Conservation (phyloP, 2,797 vertebrate species). For the Xerus rutilus region DNA sequence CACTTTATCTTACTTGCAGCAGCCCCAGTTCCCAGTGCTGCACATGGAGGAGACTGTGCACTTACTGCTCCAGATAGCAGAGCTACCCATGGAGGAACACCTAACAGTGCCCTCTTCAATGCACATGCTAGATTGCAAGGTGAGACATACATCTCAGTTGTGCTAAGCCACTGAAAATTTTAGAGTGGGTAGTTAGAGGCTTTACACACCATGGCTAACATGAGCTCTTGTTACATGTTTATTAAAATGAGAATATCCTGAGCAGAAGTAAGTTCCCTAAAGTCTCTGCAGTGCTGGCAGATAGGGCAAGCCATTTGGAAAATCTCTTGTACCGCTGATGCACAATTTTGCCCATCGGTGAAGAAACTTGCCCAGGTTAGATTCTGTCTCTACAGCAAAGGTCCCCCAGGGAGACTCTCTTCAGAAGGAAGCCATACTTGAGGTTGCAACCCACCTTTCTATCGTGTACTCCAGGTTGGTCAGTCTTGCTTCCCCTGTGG, state of each 20-base stretch:
- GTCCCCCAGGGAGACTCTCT: neutral
- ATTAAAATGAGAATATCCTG: conserved; percentile 54
- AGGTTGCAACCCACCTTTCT: conserved; percentile 85
- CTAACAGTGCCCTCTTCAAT: neutral
- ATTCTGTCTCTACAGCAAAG: neutral
- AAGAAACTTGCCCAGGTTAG: neutral
- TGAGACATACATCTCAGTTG: neutral
- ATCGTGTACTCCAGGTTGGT: conserved; percentile 90
- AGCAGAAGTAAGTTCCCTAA: conserved; percentile 32
- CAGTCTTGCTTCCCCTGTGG: conserved; percentile 87
- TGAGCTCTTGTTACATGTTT: neutral
- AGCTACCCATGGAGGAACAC: neutral
- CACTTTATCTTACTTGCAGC: conserved; percentile 76
- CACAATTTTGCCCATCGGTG: neutral
- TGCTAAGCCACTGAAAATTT: neutral
- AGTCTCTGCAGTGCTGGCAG: neutral
- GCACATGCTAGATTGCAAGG: neutral
- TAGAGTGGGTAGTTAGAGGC: neutral
- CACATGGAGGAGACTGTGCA: conserved; percentile 85
- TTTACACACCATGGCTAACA: neutral
- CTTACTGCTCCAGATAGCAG: conserved; percentile 86
- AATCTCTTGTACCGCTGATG: neutral
- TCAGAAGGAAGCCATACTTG: neutral
- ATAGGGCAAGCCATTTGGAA: neutral
- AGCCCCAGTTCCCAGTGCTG: conserved; percentile 87